Percentiles rank a stretch among this genome's conserved stretches.
Evolutionary conservation across 2,888 invertebrate genomes (phyloP).

Genomic region (Rapana venosa): DNA sequence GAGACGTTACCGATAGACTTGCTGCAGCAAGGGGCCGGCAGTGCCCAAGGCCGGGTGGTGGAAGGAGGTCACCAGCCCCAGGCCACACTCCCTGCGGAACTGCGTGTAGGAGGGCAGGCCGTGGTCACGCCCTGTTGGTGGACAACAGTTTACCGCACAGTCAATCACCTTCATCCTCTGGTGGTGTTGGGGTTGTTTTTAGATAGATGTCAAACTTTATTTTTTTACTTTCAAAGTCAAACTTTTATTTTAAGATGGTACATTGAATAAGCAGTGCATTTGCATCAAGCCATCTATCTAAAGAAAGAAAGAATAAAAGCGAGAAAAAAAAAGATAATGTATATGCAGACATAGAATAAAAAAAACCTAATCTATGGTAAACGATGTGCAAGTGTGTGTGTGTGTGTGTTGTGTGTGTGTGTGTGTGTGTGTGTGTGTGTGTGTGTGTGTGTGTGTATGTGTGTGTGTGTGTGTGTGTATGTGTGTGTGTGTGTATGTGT

Average conservation of each 20-base stretch:
- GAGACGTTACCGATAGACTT: neutral
- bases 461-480: constrained; percentile 27
- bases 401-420: no score
- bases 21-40: neutral
- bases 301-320: no score
- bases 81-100: constrained; percentile 29
- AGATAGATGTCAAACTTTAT: neutral
- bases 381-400: no score
- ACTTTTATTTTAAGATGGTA: no score
- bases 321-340: no score
- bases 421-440: constrained; percentile 26
- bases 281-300: no score
- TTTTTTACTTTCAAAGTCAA: no score
- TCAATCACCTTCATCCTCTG: neutral
- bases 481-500: neutral
- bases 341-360: no score
- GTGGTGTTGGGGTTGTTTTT: no score
- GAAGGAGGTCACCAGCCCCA: constrained; percentile 5
- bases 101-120: constrained; percentile 22
- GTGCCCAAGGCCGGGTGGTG: neutral
- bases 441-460: constrained; percentile 32
- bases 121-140: constrained; percentile 32
- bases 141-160: neutral
- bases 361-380: no score
- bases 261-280: no score